These are phyloP conservation scores for Fissipunctia ypsillon DNA, from an alignment of 2,888 invertebrate species.

Conservation along the genomic window DNA sequence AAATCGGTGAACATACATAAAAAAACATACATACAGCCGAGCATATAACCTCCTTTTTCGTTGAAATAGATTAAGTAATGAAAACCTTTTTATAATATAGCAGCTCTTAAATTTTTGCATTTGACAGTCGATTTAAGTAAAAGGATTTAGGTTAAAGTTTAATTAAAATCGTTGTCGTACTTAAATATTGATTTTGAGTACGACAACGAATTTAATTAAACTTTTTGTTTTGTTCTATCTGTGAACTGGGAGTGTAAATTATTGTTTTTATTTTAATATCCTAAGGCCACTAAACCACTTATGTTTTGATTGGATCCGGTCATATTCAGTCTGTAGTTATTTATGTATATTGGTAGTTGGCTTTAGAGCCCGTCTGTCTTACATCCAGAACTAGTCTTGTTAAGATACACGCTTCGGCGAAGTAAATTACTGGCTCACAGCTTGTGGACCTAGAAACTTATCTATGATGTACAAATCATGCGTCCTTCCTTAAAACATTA, in stretches of 20 bases:
- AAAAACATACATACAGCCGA: no score
- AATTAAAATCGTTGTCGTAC: no score
- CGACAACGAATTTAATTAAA: not conserved
- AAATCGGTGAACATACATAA: no score
- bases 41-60: no score
- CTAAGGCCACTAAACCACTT: not conserved
- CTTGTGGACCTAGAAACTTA: not conserved
- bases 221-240: not conserved
- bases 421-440: not conserved
- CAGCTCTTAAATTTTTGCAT: not conserved
- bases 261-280: not conserved
- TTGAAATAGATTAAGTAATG: not conserved
- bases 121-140: not conserved
- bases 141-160: no score
- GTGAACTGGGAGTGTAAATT: not conserved
- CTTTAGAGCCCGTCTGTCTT: not conserved
- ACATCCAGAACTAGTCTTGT: not conserved
- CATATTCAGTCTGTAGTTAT: not conserved
- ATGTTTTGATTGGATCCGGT: not conserved
- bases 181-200: no score
- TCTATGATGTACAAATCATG: not conserved
- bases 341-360: not conserved
- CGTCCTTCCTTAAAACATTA: no score
- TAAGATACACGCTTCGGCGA: not conserved
- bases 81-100: slow-evolving; percentile 1